A percentile compares a stretch with the other conserved stretches of the same genome.
Evolutionary conservation across 2,113 vertebrate genomes (phyloP).

Genomic region (Gobio gobio): DNA sequence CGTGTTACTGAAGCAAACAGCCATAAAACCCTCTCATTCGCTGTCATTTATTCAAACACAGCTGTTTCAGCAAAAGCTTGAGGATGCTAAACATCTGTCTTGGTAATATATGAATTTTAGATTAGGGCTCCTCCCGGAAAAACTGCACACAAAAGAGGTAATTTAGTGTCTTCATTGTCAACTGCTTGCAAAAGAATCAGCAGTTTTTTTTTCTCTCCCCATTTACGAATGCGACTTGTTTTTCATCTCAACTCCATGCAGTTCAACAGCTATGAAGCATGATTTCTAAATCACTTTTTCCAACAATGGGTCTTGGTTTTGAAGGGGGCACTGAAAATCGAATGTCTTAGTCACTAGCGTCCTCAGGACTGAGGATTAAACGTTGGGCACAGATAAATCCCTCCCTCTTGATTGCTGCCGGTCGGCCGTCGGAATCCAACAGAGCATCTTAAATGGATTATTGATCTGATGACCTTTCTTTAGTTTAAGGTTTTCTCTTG

Average conservation of each 20-base stretch:
- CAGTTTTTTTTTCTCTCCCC: neutral
- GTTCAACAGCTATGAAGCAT: neutral
- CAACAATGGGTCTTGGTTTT: slow-evolving; percentile 29
- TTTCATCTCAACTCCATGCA: slow-evolving; percentile 14
- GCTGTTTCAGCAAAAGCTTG: slow-evolving; percentile 59
- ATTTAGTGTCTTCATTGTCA: slow-evolving; percentile 25
- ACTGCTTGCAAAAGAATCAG: slow-evolving; percentile 9
- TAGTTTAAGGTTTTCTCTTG: slow-evolving; percentile 71
- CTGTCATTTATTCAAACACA: slow-evolving; percentile 66
- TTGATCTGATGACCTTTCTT: slow-evolving; percentile 80
- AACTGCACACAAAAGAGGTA: slow-evolving; percentile 33
- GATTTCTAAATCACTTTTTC: neutral
- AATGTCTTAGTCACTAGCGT: slow-evolving; percentile 56
- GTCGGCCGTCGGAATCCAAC: slow-evolving; percentile 69
- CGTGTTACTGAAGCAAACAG: neutral
- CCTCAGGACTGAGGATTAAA: slow-evolving; percentile 66
- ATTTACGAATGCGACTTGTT: neutral
- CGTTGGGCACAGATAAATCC: slow-evolving; percentile 73
- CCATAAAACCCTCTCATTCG: slow-evolving; percentile 66
- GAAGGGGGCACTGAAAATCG: slow-evolving; percentile 55
- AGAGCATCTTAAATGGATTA: slow-evolving; percentile 81
- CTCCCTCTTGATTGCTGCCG: slow-evolving; percentile 71
- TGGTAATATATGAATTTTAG: slow-evolving; percentile 51
- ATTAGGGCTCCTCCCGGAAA: slow-evolving; percentile 31
- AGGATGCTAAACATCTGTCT: slow-evolving; percentile 63